Evolutionary conservation across 2,113 vertebrate genomes (phyloP).

Genomic region (Indicator maculatus): DNA sequence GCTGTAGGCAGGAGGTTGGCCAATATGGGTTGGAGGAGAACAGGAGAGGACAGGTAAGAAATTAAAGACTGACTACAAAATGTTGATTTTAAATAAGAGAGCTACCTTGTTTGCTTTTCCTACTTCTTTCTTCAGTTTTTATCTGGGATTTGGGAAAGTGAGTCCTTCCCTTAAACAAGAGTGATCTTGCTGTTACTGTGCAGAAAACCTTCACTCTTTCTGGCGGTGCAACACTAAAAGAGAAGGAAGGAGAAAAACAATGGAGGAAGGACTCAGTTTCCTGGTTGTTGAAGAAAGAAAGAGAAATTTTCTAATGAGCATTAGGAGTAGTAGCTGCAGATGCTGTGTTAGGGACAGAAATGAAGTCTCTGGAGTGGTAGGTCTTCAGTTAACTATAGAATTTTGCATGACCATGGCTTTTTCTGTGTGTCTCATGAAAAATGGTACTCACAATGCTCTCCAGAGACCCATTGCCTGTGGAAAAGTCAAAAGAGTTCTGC

Average conservation of each 20-base stretch:
- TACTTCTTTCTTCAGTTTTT: constrained; percentile 20
- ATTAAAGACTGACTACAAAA: constrained; percentile 57
- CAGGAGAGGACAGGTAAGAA: constrained; percentile 81
- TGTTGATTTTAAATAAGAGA: not conserved
- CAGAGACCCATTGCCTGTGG: not conserved
- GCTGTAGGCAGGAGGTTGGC: constrained; percentile 74
- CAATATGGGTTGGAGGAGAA: constrained; percentile 80
- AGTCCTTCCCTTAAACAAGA: not conserved
- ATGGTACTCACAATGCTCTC: not conserved
- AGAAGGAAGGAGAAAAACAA: not conserved
- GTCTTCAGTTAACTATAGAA: not conserved
- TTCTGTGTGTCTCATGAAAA: not conserved
- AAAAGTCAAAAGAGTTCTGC: not conserved
- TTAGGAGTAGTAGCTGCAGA: not conserved
- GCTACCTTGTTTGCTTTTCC: constrained; percentile 1
- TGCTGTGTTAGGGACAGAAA: not conserved
- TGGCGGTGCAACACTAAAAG: not conserved
- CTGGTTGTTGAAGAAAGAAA: not conserved
- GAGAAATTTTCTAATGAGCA: not conserved
- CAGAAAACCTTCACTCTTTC: not conserved
- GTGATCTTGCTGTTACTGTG: not conserved
- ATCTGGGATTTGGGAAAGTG: constrained; percentile 30
- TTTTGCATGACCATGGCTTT: not conserved
- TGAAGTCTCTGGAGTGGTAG: not conserved
- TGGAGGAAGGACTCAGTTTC: not conserved